Percentiles rank a stretch among this genome's conserved stretches.
phyloP scores from a whole-genome alignment of 2,888 invertebrate genomes.

The Plemyria rubiginata region DNA sequence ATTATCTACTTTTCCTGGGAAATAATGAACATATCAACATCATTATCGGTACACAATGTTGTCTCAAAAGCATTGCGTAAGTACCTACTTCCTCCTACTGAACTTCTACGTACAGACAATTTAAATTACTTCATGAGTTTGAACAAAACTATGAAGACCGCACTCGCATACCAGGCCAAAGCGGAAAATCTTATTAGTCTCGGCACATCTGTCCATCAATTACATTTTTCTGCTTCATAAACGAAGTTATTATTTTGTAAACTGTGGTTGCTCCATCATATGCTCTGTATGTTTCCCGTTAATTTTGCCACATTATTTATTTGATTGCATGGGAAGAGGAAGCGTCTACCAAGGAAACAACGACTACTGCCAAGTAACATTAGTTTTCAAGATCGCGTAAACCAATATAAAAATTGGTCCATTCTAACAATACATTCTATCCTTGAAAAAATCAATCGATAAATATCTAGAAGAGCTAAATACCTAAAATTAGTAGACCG shows the following conservation, averaged over 20 bases:
- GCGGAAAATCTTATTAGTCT: constrained; percentile 28
- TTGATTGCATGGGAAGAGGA: no score
- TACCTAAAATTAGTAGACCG: not conserved
- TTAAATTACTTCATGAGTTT: constrained; percentile 2
- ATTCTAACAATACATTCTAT: no score
- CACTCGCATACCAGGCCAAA: constrained; percentile 14
- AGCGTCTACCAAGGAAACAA: no score
- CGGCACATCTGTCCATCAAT: constrained; percentile 16
- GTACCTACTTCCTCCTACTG: no score
- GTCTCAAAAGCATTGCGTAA: no score
- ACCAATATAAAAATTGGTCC: no score
- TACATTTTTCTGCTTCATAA: constrained; percentile 16
- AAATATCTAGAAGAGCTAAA: not conserved
- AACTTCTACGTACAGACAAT: not conserved
- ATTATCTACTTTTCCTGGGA: not conserved
- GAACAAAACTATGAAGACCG: constrained; percentile 11
- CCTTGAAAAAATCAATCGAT: no score
- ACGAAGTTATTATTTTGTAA: constrained; percentile 1
- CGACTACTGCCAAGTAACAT: no score
- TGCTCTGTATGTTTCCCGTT: no score
- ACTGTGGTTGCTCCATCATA: not conserved
- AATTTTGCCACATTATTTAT: no score
- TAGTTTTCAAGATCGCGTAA: no score
- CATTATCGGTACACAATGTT: not conserved
- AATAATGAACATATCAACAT: no score